Evolutionary conservation across 2,888 invertebrate species (phyloP).

Genomic region (Invenusta paracnida): DNA sequence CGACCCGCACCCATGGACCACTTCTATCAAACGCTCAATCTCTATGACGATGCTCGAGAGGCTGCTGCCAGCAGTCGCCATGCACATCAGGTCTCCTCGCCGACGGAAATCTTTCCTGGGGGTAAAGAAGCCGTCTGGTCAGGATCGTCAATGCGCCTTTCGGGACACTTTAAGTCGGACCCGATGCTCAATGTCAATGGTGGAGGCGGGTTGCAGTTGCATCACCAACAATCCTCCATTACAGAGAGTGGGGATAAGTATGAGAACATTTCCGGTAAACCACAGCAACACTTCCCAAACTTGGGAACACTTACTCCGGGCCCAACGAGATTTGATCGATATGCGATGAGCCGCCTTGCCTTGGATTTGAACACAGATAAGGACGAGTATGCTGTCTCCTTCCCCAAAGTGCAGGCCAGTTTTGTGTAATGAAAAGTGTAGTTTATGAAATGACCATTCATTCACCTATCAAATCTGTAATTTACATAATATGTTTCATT

Average conservation of each 20-base stretch:
- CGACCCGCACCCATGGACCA: not conserved
- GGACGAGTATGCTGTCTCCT: constrained; percentile 10
- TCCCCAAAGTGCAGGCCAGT: constrained; percentile 1
- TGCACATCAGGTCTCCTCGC: not conserved
- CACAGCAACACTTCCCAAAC: not conserved
- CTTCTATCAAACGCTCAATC: not conserved
- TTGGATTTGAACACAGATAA: not conserved
- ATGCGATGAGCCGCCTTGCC: not conserved
- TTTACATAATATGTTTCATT: no score
- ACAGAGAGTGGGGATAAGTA: not conserved
- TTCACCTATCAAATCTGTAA: no score
- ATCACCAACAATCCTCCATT: not conserved
- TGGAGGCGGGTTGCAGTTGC: not conserved
- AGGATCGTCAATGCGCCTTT: not conserved
- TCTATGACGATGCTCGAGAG: not conserved
- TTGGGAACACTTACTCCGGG: not conserved
- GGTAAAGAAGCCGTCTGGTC: not conserved
- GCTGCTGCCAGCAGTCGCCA: not conserved
- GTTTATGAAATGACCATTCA: no score
- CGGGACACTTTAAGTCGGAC: not conserved
- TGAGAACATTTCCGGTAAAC: not conserved
- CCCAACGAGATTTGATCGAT: not conserved
- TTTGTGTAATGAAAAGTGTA: not conserved
- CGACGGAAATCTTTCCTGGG: not conserved
- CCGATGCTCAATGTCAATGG: constrained; percentile 2